These are phyloP conservation scores for Sus scrofa DNA, from an alignment of 2,113 vertebrate species.

Conservation along the genomic window DNA sequence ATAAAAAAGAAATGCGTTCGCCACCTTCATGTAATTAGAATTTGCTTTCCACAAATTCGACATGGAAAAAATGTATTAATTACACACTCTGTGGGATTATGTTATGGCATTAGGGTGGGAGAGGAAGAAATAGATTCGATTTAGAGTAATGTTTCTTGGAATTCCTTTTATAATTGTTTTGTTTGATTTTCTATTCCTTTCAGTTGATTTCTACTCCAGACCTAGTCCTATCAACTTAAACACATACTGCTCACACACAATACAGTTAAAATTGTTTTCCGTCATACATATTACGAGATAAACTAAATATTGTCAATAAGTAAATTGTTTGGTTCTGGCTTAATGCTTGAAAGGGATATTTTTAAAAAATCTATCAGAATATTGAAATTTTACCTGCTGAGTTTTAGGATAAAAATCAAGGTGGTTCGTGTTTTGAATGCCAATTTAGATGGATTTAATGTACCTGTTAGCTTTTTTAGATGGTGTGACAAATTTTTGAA, in stretches of 20 bases:
- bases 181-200: constrained; percentile 6
- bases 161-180: constrained; percentile 5
- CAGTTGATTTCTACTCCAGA: not conserved
- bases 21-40: not conserved
- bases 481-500: constrained; percentile 80
- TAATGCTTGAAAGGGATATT: constrained; percentile 58
- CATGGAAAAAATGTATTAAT: not conserved
- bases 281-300: constrained; percentile 54
- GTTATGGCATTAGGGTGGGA: not conserved
- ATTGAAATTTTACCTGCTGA: constrained; percentile 38
- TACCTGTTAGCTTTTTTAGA: constrained; percentile 76
- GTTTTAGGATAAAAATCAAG: constrained; percentile 55
- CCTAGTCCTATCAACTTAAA: not conserved
- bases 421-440: constrained; percentile 7
- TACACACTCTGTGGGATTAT: not conserved
- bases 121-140: not conserved
- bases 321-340: constrained; percentile 65
- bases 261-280: not conserved
- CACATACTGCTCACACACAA: too few species aligned
- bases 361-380: not conserved
- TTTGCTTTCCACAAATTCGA: not conserved
- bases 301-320: constrained; percentile 62
- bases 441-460: constrained; percentile 76
- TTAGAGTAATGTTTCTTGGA: constrained; percentile 43
- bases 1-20: not conserved